Conservation (phyloP, 2,797 vertebrate genomes). For the Malacoraja senta region DNA sequence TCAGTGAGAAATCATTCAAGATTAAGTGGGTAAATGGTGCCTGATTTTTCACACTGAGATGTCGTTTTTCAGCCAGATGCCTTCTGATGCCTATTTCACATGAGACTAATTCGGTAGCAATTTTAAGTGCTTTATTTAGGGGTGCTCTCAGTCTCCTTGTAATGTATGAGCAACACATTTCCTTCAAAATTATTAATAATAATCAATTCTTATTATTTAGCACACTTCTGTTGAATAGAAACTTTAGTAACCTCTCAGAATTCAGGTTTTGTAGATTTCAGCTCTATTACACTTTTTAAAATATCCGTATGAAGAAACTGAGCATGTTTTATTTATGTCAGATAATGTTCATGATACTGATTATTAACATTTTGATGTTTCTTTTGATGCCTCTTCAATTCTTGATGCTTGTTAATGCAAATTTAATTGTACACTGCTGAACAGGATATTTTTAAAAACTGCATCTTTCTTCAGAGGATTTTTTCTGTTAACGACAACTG, state of each 20-base stretch:
- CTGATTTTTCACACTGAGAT: slow-evolving; percentile 1
- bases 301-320: neutral
- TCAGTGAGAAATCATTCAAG: slow-evolving; percentile 44
- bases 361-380: neutral
- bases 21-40: slow-evolving; percentile 24
- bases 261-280: neutral
- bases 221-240: neutral
- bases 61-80: neutral
- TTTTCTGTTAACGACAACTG: no score
- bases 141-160: neutral
- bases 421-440: slow-evolving; percentile 9
- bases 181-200: neutral
- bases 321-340: slow-evolving; percentile 1
- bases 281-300: neutral
- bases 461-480: neutral
- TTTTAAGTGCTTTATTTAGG: neutral
- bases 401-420: neutral
- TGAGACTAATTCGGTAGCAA: neutral
- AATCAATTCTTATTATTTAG: neutral
- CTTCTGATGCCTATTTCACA: neutral
- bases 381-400: slow-evolving; percentile 1
- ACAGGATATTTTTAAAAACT: neutral
- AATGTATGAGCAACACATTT: neutral
- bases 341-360: neutral
- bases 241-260: neutral